Base-by-base conservation (phyloP, 2,797 vertebrate genomes). In the Eleutherodactylus coqui region DNA sequence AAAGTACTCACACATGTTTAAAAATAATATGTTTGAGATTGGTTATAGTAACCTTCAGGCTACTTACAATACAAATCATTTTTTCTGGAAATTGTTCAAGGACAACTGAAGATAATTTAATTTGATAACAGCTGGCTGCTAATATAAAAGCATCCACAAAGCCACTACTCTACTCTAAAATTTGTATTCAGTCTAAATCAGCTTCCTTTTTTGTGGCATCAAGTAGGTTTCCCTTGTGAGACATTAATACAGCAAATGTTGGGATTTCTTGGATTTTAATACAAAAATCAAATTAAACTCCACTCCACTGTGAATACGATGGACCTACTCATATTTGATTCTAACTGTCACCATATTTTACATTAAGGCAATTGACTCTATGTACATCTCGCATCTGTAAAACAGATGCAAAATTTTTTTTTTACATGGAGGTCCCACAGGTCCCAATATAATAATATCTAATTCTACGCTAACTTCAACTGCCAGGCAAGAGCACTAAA, bases 1-100 rank as follows among this genome's bases (percentile, higher is more conserved):
- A 79, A 83, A 87, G 75, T 83, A 62, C 36, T 79, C 36, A 58
- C 81, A 79, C 51, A 83, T 87, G 86, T 83, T 83, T 72, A 49
- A 81, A 79, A 83, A 79, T 41, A 72, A 78, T 83, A 82, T 78
- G 43, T 62, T 58, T 83, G 8, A 69, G 73, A 70, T 24, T 75
- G 69, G 41, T 47, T 47, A 36, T 45, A 72, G 32, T 82, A 72
- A 70, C 53, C 69, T 76, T 78, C 55, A 47, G 73, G 75, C 62
- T 83, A 62, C 51, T 79, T 78, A 79, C 64, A 58, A 55, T 29
- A 78, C 51, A 53, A 55, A 55, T 79, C n/a, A 55, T 70, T 69
- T 80, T 55, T 89, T 88, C 76, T 21, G 0, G 27, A 86, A 80
- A 87, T 29, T 69, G 41, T 87, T 69, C 49, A 84, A 45, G 76